Conservation (phyloP, 1,140 invertebrate species). For the Microvelia longipes region DNA sequence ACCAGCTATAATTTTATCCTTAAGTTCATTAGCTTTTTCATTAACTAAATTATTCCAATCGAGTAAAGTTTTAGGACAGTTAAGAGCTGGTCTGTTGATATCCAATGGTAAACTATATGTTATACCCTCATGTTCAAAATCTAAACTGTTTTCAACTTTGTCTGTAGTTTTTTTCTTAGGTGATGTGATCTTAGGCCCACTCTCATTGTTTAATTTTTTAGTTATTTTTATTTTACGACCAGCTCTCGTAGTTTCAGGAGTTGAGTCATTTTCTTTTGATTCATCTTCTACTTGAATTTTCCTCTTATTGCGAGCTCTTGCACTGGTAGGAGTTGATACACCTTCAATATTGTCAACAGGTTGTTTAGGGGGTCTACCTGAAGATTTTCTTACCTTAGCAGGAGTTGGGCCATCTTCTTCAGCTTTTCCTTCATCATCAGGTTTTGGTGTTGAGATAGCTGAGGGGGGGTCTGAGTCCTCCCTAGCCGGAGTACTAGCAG, state of each 20-base stretch:
- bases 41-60: slow-evolving; percentile 42
- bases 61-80: slow-evolving; percentile 34
- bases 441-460: slow-evolving; percentile 3
- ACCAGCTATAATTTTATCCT: slow-evolving; percentile 40
- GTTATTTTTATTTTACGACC: neutral
- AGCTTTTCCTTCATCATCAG: neutral
- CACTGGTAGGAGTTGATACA: too few species aligned
- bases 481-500: neutral
- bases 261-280: neutral
- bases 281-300: neutral
- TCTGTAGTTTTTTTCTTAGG: neutral
- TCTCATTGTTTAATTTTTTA: neutral
- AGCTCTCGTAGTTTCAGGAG: neutral
- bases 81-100: slow-evolving; percentile 31
- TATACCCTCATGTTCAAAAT: neutral
- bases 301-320: neutral
- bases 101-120: neutral
- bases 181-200: neutral
- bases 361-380: neutral
- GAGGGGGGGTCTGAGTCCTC: neutral
- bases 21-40: slow-evolving; percentile 39
- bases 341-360: neutral
- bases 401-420: too few species aligned
- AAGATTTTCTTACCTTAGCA: neutral
- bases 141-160: neutral